Evolutionary conservation across 2,797 vertebrate species (phyloP).

Genomic region (Falco naumanni): DNA sequence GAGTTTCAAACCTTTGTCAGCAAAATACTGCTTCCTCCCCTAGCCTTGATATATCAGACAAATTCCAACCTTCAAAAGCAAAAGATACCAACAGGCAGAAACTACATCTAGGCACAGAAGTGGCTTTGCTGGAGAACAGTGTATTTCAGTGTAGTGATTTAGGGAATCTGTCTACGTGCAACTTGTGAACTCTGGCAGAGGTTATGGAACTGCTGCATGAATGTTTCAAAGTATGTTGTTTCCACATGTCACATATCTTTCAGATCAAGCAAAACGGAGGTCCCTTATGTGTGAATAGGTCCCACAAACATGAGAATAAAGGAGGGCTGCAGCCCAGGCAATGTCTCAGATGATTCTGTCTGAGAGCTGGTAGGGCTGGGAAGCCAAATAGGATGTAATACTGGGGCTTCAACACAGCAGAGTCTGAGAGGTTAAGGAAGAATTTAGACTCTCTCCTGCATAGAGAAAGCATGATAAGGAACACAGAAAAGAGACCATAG

Average conservation of each 20-base stretch:
- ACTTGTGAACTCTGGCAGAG: slow-evolving; percentile 40
- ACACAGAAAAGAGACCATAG: background rate
- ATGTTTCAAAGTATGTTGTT: slow-evolving; percentile 49
- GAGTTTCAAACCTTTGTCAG: slow-evolving; percentile 35
- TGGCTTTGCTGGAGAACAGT: background rate
- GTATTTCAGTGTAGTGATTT: slow-evolving; percentile 1
- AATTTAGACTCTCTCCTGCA: background rate
- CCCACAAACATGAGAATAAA: slow-evolving; percentile 2
- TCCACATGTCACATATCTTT: background rate
- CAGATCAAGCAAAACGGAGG: slow-evolving; percentile 32
- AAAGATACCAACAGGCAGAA: slow-evolving; percentile 10
- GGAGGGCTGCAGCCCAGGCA: background rate
- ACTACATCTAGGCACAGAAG: background rate
- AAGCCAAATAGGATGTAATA: background rate
- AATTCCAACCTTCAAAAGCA: slow-evolving; percentile 39
- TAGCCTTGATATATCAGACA: slow-evolving; percentile 15
- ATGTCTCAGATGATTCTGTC: background rate
- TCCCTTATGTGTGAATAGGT: background rate
- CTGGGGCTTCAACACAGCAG: background rate
- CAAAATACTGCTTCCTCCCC: background rate
- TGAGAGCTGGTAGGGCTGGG: slow-evolving; percentile 5
- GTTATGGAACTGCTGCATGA: background rate
- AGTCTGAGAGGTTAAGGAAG: background rate
- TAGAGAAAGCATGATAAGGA: background rate
- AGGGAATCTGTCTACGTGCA: slow-evolving; percentile 19